These are phyloP conservation scores for Drosophila repletoides DNA, from an alignment of 1,140 invertebrate genomes.

Conservation along the genomic window DNA sequence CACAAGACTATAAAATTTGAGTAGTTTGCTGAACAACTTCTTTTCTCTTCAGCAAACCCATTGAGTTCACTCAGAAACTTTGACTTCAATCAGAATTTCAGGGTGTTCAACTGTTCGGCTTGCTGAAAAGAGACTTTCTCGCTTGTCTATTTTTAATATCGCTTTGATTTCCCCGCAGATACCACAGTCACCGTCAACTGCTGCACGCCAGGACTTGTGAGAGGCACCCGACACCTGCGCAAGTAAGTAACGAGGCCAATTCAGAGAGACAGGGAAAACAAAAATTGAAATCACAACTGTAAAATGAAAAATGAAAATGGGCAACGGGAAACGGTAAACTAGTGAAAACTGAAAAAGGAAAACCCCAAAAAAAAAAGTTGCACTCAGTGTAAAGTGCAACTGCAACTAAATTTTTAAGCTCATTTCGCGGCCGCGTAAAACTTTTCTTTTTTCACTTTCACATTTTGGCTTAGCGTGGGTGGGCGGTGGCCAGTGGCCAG, in stretches of 20 bases:
- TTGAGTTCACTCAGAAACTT: too few species aligned
- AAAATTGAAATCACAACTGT: slow-evolving; percentile 33
- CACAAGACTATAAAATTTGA: too few species aligned
- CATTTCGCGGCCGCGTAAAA: slow-evolving; percentile 54
- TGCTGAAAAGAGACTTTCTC: not conserved
- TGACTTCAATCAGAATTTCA: too few species aligned
- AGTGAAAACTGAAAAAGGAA: slow-evolving; percentile 16
- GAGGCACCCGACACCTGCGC: slow-evolving; percentile 86
- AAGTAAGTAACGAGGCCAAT: slow-evolving; percentile 67
- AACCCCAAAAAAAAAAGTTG: slow-evolving; percentile 34
- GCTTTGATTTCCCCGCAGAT: slow-evolving; percentile 79
- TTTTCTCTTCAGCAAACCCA: too few species aligned
- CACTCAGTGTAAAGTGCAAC: slow-evolving; percentile 37
- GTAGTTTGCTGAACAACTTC: too few species aligned
- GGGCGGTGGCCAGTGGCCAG: not conserved
- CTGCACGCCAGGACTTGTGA: slow-evolving; percentile 89
- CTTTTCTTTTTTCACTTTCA: slow-evolving; percentile 72
- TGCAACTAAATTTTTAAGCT: slow-evolving; percentile 69
- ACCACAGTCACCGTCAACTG: slow-evolving; percentile 88
- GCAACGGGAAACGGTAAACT: slow-evolving; percentile 30
- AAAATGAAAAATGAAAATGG: slow-evolving; percentile 26
- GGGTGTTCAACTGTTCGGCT: too few species aligned
- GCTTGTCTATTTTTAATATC: slow-evolving; percentile 20
- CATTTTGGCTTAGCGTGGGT: slow-evolving; percentile 50
- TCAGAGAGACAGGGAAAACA: not conserved